These are phyloP conservation scores for Pseudorhombus dupliciocellatus DNA, from an alignment of 2,113 vertebrate species.

Conservation along the genomic window DNA sequence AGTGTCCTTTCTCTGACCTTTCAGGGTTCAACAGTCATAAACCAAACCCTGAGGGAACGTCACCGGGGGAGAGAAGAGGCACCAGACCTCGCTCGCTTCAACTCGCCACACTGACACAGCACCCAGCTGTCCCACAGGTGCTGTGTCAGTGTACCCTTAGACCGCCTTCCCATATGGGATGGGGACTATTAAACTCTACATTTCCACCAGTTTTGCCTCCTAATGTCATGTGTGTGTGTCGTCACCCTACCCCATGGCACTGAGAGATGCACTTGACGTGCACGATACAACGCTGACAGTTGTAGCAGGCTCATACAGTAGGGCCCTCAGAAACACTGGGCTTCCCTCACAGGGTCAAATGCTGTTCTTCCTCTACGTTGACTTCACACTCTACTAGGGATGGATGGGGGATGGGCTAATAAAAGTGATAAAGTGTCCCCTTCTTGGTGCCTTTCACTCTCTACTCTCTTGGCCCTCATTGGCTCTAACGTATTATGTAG, in stretches of 20 bases:
- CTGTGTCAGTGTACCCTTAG: neutral
- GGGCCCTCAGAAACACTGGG: slow-evolving; percentile 26
- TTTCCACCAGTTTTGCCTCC: neutral
- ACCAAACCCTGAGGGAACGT: slow-evolving; percentile 26
- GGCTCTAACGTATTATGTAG: slow-evolving; percentile 7
- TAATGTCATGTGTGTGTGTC: neutral
- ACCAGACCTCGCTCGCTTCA: slow-evolving; percentile 9
- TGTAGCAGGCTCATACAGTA: slow-evolving; percentile 23
- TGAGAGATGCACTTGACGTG: slow-evolving; percentile 24
- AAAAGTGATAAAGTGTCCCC: slow-evolving; percentile 63
- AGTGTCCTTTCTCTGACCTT: slow-evolving; percentile 43
- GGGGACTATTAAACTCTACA: neutral
- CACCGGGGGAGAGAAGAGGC: slow-evolving; percentile 9
- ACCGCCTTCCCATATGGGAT: neutral
- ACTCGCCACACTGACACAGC: slow-evolving; percentile 1
- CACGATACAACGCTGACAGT: neutral
- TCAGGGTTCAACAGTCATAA: slow-evolving; percentile 39
- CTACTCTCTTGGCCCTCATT: slow-evolving; percentile 9
- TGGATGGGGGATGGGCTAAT: slow-evolving; percentile 40
- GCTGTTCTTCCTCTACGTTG: slow-evolving; percentile 51
- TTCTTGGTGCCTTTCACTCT: slow-evolving; percentile 17
- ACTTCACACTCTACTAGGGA: slow-evolving; percentile 35
- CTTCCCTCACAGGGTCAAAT: slow-evolving; percentile 45
- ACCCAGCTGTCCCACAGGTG: neutral
- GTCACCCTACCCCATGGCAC: neutral